These are phyloP conservation scores for Sebastes minor DNA, from an alignment of 2,797 vertebrate species.

Conservation along the genomic window DNA sequence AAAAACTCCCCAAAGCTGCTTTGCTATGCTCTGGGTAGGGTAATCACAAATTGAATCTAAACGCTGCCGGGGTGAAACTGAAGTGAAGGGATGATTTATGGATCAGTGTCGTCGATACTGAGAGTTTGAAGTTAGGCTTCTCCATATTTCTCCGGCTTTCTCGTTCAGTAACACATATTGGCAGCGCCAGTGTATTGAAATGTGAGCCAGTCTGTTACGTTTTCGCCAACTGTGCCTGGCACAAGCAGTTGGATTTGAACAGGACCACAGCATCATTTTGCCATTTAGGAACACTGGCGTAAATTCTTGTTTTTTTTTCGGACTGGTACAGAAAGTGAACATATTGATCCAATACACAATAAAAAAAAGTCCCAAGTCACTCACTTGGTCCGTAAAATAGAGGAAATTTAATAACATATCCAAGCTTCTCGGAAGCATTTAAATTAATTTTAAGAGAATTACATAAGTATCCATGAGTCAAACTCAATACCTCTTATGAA, in stretches of 20 bases:
- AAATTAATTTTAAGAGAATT: neutral
- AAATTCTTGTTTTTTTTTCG: conserved; percentile 5
- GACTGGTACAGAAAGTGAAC: neutral
- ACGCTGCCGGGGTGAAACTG: conserved; percentile 23
- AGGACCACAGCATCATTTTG: conserved; percentile 35
- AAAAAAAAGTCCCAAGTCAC: neutral
- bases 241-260: conserved; percentile 44
- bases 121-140: conserved; percentile 11
- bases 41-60: conserved; percentile 56
- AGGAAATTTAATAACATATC: neutral
- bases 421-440: neutral
- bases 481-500: neutral
- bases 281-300: conserved; percentile 50
- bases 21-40: conserved; percentile 11
- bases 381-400: neutral
- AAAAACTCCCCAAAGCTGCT: conserved; percentile 40
- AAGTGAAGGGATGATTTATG: conserved; percentile 43
- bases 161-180: conserved; percentile 6
- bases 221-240: conserved; percentile 40
- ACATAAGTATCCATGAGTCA: neutral
- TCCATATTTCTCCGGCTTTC: conserved; percentile 6
- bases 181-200: conserved; percentile 32
- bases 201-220: conserved; percentile 21
- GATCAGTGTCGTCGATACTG: conserved; percentile 23
- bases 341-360: conserved; percentile 6